Base-by-base conservation (phyloP, 1,140 invertebrate species). In the Drosophila mojavensis region DNA sequence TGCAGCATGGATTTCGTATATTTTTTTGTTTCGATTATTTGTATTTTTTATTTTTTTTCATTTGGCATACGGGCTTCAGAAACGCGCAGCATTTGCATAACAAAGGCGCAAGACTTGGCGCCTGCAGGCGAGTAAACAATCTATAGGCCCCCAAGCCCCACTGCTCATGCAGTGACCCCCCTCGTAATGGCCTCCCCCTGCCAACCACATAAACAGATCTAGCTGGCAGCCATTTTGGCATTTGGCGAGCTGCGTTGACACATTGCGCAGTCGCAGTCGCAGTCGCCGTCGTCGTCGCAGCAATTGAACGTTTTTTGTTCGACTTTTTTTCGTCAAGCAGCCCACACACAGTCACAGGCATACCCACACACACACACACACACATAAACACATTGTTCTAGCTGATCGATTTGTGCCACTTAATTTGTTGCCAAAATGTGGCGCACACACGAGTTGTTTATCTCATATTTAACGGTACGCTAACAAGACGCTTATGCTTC, bases 401-500 rank as follows among this genome's bases (percentile, higher is more conserved):
- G 56, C 75, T 86, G 82, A 86, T 86, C 82, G 82, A 88, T 86
- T 74, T 88, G 82, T 81, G 76, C 55, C 75, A 53, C 41, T 73
- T 73, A 68, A 73, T 68, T 73, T 73, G 70, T 54, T 61, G 64
- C 56, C 56, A 73, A 73, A 73, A 73, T 68, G 51, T 68, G 70
- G 64, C 64, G 56, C 56, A 68, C 55, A 68, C 70, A 61, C 64
- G 69, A 72, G 51, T 67, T 54, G 54, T 50, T 11, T 58, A 59
- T 72, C 55, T 66, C 63, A 59, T 67, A 72, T 67, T 60, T 54
- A 26, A 24, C 15, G 30, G 30, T 6, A 15, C 36, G 63, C 50
- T 60, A 56, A 66, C 53, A 55, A 47, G 10, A 39, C 10, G 62
- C 17, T 39, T 58, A 30, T 67, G 20, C 17, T 13, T 36, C 55